A percentile compares a stretch with the other conserved stretches of the same genome.
Evolutionary conservation across 2,888 invertebrate species (phyloP).

Genomic region (Ptilodon capucinus): DNA sequence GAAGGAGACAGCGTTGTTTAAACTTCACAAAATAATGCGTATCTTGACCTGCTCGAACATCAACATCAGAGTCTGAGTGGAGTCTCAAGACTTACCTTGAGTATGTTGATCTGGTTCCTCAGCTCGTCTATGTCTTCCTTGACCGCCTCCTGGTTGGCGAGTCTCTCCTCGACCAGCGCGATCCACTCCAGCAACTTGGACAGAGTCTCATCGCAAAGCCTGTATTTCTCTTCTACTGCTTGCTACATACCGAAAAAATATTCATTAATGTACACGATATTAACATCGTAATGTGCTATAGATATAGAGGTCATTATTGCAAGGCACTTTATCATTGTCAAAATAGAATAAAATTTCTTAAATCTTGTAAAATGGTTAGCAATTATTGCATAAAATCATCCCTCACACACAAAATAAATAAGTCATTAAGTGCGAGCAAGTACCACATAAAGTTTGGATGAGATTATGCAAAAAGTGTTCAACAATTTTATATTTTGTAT

Average conservation of each 20-base stretch:
- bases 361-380: background rate
- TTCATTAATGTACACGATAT: constrained; percentile 9
- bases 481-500: background rate
- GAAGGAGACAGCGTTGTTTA: too few species aligned
- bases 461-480: background rate
- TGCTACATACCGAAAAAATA: constrained; percentile 84
- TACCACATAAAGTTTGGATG: background rate
- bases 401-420: background rate
- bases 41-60: too few species aligned
- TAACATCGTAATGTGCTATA: constrained; percentile 1
- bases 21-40: too few species aligned
- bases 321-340: background rate
- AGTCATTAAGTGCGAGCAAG: background rate
- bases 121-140: constrained; percentile 94
- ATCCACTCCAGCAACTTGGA: constrained; percentile 94
- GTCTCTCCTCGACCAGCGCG: constrained; percentile 90
- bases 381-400: background rate
- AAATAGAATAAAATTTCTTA: background rate
- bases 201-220: constrained; percentile 93
- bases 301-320: constrained; percentile 2
- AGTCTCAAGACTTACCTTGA: constrained; percentile 84
- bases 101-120: constrained; percentile 93
- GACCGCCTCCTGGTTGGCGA: constrained; percentile 93
- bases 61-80: too few species aligned
- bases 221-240: constrained; percentile 97